Conservation (phyloP, 2,797 vertebrate species). For the Alcedo atthis region DNA sequence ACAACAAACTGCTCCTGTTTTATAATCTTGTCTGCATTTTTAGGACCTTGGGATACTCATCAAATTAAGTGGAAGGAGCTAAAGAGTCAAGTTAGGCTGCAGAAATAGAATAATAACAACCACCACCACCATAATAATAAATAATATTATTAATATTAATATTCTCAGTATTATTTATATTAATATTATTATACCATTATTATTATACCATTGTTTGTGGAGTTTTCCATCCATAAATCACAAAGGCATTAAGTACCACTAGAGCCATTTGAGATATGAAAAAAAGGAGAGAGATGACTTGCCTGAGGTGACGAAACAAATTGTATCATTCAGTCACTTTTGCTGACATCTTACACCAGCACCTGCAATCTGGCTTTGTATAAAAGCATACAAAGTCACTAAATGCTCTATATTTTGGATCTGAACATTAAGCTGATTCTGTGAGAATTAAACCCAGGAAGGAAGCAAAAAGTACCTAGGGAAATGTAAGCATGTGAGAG, state of each 20-base stretch:
- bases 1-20: background rate
- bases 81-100: background rate
- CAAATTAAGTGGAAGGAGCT: background rate
- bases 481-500: background rate
- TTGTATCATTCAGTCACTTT: background rate
- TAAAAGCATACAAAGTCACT: background rate
- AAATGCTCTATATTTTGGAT: background rate
- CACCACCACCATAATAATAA: background rate
- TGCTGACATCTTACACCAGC: background rate
- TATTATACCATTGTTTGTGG: background rate
- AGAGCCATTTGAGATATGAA: background rate
- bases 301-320: constrained; percentile 16
- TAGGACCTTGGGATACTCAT: background rate
- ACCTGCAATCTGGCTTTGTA: background rate
- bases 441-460: background rate
- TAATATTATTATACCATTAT: no score
- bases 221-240: constrained; percentile 2
- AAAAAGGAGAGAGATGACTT: background rate
- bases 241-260: background rate
- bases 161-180: no score
- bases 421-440: background rate
- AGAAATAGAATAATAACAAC: background rate
- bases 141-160: no score
- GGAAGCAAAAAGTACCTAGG: background rate
- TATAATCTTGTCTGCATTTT: background rate